phyloP scores from a whole-genome alignment of 2,888 invertebrate species.

The Microplitis manilae region DNA sequence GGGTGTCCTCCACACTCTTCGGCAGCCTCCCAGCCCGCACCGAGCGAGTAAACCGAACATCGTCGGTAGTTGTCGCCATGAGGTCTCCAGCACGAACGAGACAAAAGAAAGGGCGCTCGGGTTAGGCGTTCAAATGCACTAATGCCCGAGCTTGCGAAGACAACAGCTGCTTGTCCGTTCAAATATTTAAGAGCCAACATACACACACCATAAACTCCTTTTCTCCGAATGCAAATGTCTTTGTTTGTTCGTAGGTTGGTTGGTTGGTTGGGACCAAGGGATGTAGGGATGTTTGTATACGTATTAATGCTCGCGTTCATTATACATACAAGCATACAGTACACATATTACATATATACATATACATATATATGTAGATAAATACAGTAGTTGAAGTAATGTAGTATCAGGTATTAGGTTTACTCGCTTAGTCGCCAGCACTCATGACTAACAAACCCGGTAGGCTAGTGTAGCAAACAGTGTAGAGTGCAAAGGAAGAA shows the following conservation, averaged over 20 bases:
- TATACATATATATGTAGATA: not conserved
- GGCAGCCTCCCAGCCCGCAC: no score
- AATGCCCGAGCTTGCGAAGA: constrained; percentile 60
- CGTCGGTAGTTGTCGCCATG: no score
- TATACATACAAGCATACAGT: not conserved
- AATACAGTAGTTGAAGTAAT: not conserved
- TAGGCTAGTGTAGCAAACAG: not conserved
- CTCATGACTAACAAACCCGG: not conserved
- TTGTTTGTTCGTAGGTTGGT: not conserved
- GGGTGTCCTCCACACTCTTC: no score
- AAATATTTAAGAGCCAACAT: constrained; percentile 58
- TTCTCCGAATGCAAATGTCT: constrained; percentile 5
- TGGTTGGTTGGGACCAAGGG: not conserved
- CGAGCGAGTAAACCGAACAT: no score
- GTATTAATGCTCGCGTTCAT: no score
- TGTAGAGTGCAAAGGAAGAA: not conserved
- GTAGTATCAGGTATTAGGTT: not conserved
- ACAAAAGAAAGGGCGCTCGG: not conserved
- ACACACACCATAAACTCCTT: constrained; percentile 1
- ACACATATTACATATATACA: not conserved
- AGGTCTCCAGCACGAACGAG: not conserved
- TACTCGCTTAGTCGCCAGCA: not conserved
- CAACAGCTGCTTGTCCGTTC: constrained; percentile 61
- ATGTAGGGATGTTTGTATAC: not conserved
- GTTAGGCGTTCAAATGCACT: constrained; percentile 12